Percentiles rank a stretch among this genome's conserved stretches.
Evolutionary conservation across 1,140 invertebrate species (phyloP).

Genomic region (Drosophila insularis): DNA sequence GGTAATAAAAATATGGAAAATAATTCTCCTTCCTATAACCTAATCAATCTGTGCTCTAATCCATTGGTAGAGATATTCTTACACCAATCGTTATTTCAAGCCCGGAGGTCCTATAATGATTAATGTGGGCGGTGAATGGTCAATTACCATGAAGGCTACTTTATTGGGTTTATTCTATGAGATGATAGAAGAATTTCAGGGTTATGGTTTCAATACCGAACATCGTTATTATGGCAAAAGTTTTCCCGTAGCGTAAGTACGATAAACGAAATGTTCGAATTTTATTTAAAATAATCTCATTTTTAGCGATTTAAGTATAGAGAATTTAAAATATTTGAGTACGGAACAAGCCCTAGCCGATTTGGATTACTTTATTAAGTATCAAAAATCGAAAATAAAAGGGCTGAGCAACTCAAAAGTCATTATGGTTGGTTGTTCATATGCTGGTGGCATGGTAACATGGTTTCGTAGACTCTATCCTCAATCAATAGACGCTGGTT

Average conservation of each 20-base stretch:
- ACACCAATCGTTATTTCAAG: constrained; percentile 50
- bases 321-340: constrained; percentile 86
- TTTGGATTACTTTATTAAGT: constrained; percentile 86
- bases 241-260: constrained; percentile 85
- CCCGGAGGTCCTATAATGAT: constrained; percentile 86
- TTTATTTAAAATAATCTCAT: background rate
- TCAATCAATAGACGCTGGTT: constrained; percentile 87
- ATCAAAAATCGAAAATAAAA: constrained; percentile 82
- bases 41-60: background rate
- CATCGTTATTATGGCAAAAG: constrained; percentile 92
- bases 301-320: constrained; percentile 83
- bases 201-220: constrained; percentile 87
- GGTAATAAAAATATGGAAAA: constrained; percentile 50
- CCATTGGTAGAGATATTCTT: constrained; percentile 48
- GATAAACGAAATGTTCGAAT: background rate
- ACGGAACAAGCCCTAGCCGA: constrained; percentile 89
- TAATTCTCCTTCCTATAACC: too few species aligned
- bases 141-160: constrained; percentile 82
- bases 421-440: constrained; percentile 90
- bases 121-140: constrained; percentile 88
- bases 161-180: constrained; percentile 83
- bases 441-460: constrained; percentile 89
- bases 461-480: constrained; percentile 91
- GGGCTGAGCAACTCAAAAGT: constrained; percentile 75
- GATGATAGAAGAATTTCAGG: constrained; percentile 84